Evolutionary conservation across 2,888 invertebrate genomes (phyloP), one percentile per base, ranked within the genome.

Genomic region (Diadegma fenestrale): DNA sequence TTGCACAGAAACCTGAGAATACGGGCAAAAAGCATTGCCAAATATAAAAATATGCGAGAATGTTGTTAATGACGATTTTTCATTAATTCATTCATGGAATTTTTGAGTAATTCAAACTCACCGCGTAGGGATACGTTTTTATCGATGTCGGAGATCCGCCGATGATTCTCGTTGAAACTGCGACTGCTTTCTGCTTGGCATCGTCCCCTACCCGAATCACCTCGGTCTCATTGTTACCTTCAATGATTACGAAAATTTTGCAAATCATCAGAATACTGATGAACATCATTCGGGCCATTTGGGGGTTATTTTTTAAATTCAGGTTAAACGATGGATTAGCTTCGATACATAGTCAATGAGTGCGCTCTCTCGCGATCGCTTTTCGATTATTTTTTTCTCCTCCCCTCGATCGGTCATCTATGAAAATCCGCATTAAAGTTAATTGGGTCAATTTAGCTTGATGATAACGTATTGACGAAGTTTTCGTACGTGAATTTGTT

Each of bases 71-170:
- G 8, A 8, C 22, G 4, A 22, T 54, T 26, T 22, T 3, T 22
- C 0, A 19, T 26, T 12, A 0, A 58, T 26, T 12, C 14, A 26
- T 26, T 26, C 14, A 37, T 37, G 7, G 0, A 22, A 10, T 10
- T 66, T 43, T 75, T n/a, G 10, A 22, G n/a, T 69, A 10, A 10
- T 48, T 22, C 37, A 54, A 73, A 83, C 88, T 76, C 88, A 92
- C 92, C 73, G 85, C 68, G 69, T 88, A 92, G n/a, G 91, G 92
- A 84, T 90, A 91, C n/a, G 82, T 72, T 76, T 80, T 88, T 84
- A 91, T 90, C 77, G 81, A 69, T 48, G 88, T 87, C 76, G 89
- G 68, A 68, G 88, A 73, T 30, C 91, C 92, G 58, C 92, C 92
- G 73, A 92, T 78, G 48, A 92, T 89, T 84, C 91, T 89, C 76